phyloP scores from a whole-genome alignment of 2,888 invertebrate genomes.

The Herminia tarsipennalis region DNA sequence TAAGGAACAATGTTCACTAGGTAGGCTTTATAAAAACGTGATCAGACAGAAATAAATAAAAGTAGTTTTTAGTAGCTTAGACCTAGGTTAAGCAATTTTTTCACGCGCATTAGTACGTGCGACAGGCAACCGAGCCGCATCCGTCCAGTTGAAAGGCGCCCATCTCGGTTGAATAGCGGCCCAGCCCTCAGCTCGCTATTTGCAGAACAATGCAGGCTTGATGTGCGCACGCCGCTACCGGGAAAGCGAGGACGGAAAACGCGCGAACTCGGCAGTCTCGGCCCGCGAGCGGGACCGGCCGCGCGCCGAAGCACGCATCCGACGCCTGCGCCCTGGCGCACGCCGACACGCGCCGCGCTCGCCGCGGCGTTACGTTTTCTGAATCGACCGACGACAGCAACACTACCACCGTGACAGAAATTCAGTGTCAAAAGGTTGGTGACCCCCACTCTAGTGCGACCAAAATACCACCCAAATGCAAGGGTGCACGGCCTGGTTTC shows the following conservation, averaged over 20 bases:
- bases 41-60: too few species aligned
- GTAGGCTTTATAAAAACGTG: too few species aligned
- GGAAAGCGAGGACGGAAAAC: conserved; percentile 81
- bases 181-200: conserved; percentile 78
- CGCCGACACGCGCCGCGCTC: conserved; percentile 76
- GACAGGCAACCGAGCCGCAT: conserved; percentile 57
- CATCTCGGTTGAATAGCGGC: conserved; percentile 67
- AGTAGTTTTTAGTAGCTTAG: too few species aligned
- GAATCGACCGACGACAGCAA: conserved; percentile 79
- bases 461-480: conserved; percentile 62
- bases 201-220: conserved; percentile 83
- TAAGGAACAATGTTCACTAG: too few species aligned
- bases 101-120: conserved; percentile 54
- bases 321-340: conserved; percentile 81
- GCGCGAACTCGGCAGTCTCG: conserved; percentile 74
- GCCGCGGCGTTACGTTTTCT: conserved; percentile 82
- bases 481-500: conserved; percentile 49
- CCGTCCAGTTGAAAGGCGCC: conserved; percentile 43
- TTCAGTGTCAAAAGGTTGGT: conserved; percentile 85
- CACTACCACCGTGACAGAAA: conserved; percentile 76
- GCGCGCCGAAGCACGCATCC: conserved; percentile 71
- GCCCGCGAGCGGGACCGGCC: conserved; percentile 78
- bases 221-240: conserved; percentile 81
- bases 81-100: too few species aligned
- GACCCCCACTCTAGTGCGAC: conserved; percentile 64